Conservation (phyloP, 2,113 vertebrate species). For the Tragelaphus strepsiceros region DNA sequence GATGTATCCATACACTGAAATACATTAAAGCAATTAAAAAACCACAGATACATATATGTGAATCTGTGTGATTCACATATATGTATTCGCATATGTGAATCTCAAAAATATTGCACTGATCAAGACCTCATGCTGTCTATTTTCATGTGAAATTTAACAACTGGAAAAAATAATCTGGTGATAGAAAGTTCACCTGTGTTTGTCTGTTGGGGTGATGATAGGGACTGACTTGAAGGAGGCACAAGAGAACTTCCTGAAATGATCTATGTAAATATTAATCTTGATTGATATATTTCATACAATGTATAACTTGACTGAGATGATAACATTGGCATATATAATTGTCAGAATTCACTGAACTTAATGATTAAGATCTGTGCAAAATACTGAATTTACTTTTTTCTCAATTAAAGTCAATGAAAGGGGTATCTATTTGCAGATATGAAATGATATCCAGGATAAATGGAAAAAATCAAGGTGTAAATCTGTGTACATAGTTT, state of each 20-base stretch:
- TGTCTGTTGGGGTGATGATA: too few relatives aligned
- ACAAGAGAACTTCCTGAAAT: neutral
- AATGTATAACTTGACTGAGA: too few relatives aligned
- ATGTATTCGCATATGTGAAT: too few relatives aligned
- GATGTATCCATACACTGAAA: neutral
- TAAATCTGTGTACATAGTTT: neutral
- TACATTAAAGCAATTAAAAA: neutral
- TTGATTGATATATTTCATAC: neutral
- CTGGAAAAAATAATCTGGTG: neutral
- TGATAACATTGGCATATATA: neutral
- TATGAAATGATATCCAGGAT: neutral
- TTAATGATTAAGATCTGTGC: neutral
- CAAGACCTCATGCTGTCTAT: neutral
- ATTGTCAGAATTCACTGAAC: neutral
- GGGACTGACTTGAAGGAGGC: neutral
- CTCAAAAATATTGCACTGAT: neutral
- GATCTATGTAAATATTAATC: neutral
- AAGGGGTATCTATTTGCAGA: neutral
- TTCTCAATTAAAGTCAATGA: neutral
- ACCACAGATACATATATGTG: neutral
- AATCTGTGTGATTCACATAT: too few relatives aligned
- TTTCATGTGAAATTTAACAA: neutral
- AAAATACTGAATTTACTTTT: neutral
- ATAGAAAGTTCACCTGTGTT: neutral
- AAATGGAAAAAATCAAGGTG: neutral